Evolutionary conservation across 2,888 invertebrate species (phyloP).

Genomic region (Helleia helle): DNA sequence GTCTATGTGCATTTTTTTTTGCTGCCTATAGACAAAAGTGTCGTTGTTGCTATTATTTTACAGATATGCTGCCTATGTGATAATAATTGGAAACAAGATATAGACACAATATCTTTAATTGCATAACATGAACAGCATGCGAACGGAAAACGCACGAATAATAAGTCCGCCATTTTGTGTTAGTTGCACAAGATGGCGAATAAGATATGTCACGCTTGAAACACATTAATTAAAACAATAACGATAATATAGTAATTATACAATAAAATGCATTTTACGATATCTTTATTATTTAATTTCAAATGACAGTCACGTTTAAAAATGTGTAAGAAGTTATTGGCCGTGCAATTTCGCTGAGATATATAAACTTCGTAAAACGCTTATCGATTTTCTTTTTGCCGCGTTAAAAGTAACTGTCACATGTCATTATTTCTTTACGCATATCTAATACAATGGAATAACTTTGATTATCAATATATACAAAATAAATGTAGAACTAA

Average conservation of each 20-base stretch:
- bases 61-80: too few relatives aligned
- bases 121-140: constrained; percentile 1
- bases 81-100: neutral
- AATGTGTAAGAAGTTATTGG: too few relatives aligned
- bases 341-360: too few relatives aligned
- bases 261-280: constrained; percentile 12
- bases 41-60: too few relatives aligned
- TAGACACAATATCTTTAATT: neutral
- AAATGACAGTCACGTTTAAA: neutral
- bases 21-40: too few relatives aligned
- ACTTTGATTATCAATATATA: constrained; percentile 22
- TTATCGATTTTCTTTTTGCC: neutral
- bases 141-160: neutral
- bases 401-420: neutral
- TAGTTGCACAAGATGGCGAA: constrained; percentile 5
- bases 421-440: neutral
- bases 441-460: constrained; percentile 9
- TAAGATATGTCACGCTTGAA: constrained; percentile 10
- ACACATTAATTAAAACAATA: constrained; percentile 12
- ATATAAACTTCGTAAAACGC: too few relatives aligned
- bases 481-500: constrained; percentile 20
- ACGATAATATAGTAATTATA: constrained; percentile 20
- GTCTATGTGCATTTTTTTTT: too few relatives aligned
- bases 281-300: neutral
- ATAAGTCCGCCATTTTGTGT: constrained; percentile 1